Evolutionary conservation across 2,797 vertebrate species (phyloP), one percentile per base, ranked within the genome.

Genomic region (Tangara arthus): DNA sequence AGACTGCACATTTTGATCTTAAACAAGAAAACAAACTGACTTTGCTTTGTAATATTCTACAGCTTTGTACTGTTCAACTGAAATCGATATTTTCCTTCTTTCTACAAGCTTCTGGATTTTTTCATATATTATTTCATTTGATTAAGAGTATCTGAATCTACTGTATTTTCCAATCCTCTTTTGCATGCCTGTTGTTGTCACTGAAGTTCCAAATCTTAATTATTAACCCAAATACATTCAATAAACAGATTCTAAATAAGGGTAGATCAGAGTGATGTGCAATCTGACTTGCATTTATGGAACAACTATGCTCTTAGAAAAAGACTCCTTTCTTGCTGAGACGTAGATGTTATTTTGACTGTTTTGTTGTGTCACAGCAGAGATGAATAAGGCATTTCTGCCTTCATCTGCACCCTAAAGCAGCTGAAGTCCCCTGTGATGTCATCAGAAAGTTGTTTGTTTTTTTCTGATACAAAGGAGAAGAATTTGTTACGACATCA

Each of bases 201-300:
- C 72, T 88, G 83, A 96, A 97, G 97, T 94, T 95, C 90, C 95
- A 97, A 97, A 96, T 96, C 94, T 95, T 97, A 96, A 97, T 97
- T 97, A 96, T 92, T 97, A 92, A 96, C 94, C 93, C 93, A 97
- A 96, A 95, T 94, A 95, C 89, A 97, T 94, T 96, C 90, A 96
- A 97, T 96, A 97, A 97, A 95, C 92, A 96, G 90, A 94, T 95
- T 97, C 95, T 97, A 97, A 98, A 97, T 96, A 96, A 96, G 94
- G 93, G 86, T 88, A 96, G 87, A 95, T 91, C 93, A 97, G 96
- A 94, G 77, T 94, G 94, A 95, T 95, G 94, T 92, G 96, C 87
- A 94, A 85, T 94, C 89, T 95, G 96, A 97, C 87, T 95, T 88
- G 94, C 96, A 95, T 97, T 97, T 97, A 97, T 94, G 94, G 94